phyloP scores from a whole-genome alignment of 1,140 invertebrate species.

The Teleogryllus occipitalis region DNA sequence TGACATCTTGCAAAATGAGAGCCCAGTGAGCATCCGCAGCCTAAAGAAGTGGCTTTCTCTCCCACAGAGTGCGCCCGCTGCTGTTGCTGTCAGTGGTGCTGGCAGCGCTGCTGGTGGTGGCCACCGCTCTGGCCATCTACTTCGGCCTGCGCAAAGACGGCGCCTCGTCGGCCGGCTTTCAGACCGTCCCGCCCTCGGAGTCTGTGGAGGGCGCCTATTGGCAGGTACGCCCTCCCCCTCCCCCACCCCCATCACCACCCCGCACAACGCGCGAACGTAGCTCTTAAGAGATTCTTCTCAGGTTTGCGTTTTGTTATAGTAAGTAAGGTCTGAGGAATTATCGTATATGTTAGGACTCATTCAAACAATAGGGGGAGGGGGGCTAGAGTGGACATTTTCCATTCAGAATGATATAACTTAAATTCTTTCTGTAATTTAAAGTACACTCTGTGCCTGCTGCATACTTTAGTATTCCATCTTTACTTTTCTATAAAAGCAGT shows the following conservation, averaged over 20 bases:
- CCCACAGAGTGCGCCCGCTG: background rate
- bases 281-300: no score
- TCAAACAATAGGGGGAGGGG: no score
- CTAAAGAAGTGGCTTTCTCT: background rate
- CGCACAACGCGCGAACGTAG: background rate
- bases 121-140: constrained; percentile 1
- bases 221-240: background rate
- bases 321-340: no score
- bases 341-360: no score
- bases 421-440: no score
- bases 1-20: background rate
- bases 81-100: constrained; percentile 3
- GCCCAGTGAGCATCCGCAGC: background rate
- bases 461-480: no score
- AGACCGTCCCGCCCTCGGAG: background rate
- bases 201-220: background rate
- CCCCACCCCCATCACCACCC: background rate
- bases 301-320: no score
- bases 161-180: background rate
- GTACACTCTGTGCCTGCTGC: no score
- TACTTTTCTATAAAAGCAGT: no score
- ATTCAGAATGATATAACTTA: no score
- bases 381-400: no score
- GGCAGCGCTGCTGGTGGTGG: background rate
- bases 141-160: constrained; percentile 2